Evolutionary conservation across 2,888 invertebrate genomes (phyloP), one percentile per base, ranked within the genome.

Genomic region (Macropis europaea): DNA sequence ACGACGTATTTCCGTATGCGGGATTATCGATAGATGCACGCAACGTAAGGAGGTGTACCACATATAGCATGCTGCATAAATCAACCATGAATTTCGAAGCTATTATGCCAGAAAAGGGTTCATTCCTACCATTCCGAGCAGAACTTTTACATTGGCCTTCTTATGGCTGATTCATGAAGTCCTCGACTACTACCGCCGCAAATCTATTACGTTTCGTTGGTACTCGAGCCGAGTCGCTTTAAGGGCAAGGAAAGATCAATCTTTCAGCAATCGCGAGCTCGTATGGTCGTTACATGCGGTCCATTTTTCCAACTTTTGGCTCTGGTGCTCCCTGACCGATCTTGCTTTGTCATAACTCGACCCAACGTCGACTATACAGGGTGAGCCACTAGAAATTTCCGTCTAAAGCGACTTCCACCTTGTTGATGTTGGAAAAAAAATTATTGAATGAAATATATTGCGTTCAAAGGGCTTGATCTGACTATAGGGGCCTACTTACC

Each of bases 151-250:
- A 42, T 53, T 22, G 64, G 28, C 42, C 47, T 60, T 47, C 68
- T 48, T 59, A 50, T 48, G 48, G 54, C 56, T 68, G 71, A 71
- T 71, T 71, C 71, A 71, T 61, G 54, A 50, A 56, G 26, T 68
- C 54, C 50, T n/a, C n/a, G n/a, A 61, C 54, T 28, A 50, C 45
- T 17, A 57, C 50, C 38, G 40, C 53, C 48, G 54, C 50, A 42
- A 67, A 59, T 67, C 70, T 68, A 60, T 60, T 68, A 60, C 67
- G 56, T 53, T 45, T 38, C 45, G 15, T 34, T 43, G 32, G 22
- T 43, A 53, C 54, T 62, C 53, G 48, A 48, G 40, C 22, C 30
- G 32, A 59, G 61, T 38, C 56, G 45, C 30, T 28, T 61, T 56
- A 30, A 59, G 28, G 50, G 45, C 40, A 50, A 50, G 48, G 61